Evolutionary conservation across 2,797 vertebrate genomes (phyloP), one percentile per base, ranked within the genome.

Genomic region (Thalassophryne amazonica): DNA sequence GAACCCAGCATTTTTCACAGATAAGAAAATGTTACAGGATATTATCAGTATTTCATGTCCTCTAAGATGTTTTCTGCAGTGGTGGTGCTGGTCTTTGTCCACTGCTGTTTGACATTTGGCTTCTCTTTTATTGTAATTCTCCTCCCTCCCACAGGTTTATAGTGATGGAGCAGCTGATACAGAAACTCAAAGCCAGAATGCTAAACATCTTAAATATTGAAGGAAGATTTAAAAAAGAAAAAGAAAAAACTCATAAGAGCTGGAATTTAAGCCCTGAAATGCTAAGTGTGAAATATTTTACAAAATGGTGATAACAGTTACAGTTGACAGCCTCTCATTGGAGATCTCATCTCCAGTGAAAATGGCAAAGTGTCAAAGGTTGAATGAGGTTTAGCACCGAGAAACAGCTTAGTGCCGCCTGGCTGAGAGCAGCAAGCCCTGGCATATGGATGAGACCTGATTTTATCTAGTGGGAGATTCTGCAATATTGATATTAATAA

Each of bases 401-500:
- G 61, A 61, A 57, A 39, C 34, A 41, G 46, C 20, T 61, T 39
- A 48, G 56, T 65, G 52, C 52, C 20, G 14, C 50, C 25, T 52
- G 62, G 50, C 45, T 60, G 60, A 55, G 23, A 60, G 59, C 27
- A 48, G 27, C 24, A 41, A 28, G 29, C 46, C 24, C 41, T 36
- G 60, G 29, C 48, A 63, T 69, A 69, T 47, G 32, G 45, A 63
- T 52, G 37, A 60, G 55, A 54, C 32, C 35, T 31, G 51, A 63
- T 35, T 47, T 45, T 30, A 45, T 37, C 21, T 24, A 37, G 42
- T 53, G 30, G 59, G 42, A 47, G 31, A 59, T 55, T 46, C 14
- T 61, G 55, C 34, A 53, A 53, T 29, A 59, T 32, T 48, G 55
- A 61, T 60, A 78, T 73, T 58, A 77, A 72, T 69, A 70, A 73